phyloP scores from a whole-genome alignment of 2,113 vertebrate species.

The Burhinus oedicnemus region DNA sequence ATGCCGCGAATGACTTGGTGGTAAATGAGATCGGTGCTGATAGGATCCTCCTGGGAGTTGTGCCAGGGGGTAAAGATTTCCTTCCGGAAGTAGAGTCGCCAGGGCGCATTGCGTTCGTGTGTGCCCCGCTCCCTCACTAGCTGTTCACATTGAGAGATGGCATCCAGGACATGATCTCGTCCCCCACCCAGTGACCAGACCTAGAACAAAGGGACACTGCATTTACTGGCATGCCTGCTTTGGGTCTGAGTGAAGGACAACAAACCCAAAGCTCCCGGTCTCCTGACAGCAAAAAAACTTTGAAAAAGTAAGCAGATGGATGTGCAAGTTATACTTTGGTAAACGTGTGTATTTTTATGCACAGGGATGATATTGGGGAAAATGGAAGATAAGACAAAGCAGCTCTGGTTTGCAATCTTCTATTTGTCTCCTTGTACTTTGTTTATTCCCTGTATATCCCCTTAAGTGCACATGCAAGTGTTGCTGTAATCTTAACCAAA shows the following conservation, averaged over 20 bases:
- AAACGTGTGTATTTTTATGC: background rate
- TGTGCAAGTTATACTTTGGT: background rate
- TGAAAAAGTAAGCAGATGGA: background rate
- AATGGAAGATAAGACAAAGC: background rate
- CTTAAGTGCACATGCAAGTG: background rate
- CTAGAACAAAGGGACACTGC: slow-evolving; percentile 25
- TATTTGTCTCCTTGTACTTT: background rate
- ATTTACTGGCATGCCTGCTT: background rate
- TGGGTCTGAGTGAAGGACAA: background rate
- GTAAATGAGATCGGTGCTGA: slow-evolving; percentile 94
- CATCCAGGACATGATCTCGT: slow-evolving; percentile 90
- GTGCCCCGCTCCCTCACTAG: slow-evolving; percentile 83
- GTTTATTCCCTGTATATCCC: background rate
- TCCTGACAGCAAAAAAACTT: background rate
- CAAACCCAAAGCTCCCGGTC: background rate
- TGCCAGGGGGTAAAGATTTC: slow-evolving; percentile 97
- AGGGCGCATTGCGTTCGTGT: slow-evolving; percentile 87
- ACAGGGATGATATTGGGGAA: background rate
- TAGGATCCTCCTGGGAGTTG: slow-evolving; percentile 80
- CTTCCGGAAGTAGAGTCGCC: slow-evolving; percentile 93
- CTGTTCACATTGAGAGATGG: slow-evolving; percentile 94
- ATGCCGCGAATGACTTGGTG: slow-evolving; percentile 88
- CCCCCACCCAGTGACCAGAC: slow-evolving; percentile 92
- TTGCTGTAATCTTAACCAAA: background rate
- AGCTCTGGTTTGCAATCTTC: background rate